phyloP scores from a whole-genome alignment of 2,797 vertebrate genomes.

The Taeniopygia guttata region DNA sequence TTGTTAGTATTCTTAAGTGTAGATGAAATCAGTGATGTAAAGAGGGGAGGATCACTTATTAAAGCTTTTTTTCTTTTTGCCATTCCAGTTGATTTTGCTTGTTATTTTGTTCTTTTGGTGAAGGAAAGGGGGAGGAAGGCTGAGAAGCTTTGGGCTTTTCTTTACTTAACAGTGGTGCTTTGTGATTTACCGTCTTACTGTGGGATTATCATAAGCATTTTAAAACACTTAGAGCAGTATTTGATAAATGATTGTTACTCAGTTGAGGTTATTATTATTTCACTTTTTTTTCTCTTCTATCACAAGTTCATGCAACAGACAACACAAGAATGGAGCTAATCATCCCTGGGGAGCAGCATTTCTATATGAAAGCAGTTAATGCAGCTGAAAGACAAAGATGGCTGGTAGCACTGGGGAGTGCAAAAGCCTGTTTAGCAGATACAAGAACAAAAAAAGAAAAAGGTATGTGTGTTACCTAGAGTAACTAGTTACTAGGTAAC shows the following conservation, averaged over 20 bases:
- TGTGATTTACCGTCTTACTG: background rate
- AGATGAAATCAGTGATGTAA: background rate
- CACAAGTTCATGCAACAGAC: constrained; percentile 89
- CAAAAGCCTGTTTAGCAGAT: constrained; percentile 92
- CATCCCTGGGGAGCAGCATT: constrained; percentile 96
- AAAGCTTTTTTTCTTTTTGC: background rate
- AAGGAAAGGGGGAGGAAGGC: background rate
- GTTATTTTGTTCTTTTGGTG: background rate
- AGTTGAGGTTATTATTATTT: background rate
- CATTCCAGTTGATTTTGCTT: background rate
- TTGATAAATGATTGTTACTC: background rate
- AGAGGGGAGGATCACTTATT: background rate
- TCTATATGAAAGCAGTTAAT: constrained; percentile 94
- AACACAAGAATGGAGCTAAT: constrained; percentile 91
- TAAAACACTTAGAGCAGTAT: background rate
- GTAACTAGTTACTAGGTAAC: background rate
- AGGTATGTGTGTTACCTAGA: constrained; percentile 73
- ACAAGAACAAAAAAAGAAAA: constrained; percentile 89
- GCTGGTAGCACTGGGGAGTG: constrained; percentile 93
- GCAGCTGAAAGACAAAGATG: constrained; percentile 94
- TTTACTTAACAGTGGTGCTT: background rate
- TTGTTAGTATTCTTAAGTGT: background rate
- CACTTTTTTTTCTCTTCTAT: background rate
- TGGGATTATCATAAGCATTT: background rate
- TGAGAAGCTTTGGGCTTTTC: background rate